These are phyloP conservation scores for Macquaria australasica DNA, from an alignment of 2,113 vertebrate genomes.

Conservation along the genomic window DNA sequence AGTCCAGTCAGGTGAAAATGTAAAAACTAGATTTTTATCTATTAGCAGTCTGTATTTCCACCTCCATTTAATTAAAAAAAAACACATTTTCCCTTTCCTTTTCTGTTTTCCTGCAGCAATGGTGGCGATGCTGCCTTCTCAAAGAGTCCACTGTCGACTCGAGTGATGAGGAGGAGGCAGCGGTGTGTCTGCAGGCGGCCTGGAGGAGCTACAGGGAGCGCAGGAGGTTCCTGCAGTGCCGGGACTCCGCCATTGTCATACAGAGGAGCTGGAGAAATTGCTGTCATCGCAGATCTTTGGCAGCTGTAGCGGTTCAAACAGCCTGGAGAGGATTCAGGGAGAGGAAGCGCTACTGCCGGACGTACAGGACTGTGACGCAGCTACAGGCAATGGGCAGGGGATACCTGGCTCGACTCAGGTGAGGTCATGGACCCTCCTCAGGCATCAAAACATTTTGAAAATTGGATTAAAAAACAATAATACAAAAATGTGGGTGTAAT, in stretches of 20 bases:
- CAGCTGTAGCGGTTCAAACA: conserved; percentile 88
- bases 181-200: conserved; percentile 86
- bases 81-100: neutral
- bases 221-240: conserved; percentile 85
- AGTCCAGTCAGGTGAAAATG: no score
- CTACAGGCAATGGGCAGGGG: conserved; percentile 89
- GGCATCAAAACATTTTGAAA: no score
- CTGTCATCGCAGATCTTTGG: conserved; percentile 69
- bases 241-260: conserved; percentile 85
- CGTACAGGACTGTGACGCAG: conserved; percentile 71
- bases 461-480: no score
- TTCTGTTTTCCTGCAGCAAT: conserved; percentile 81
- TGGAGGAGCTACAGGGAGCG: conserved; percentile 90
- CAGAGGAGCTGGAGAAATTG: conserved; percentile 89
- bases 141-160: conserved; percentile 73
- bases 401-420: conserved; percentile 89
- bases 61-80: neutral
- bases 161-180: conserved; percentile 78
- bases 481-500: no score
- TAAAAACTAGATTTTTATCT: no score
- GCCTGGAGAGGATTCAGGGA: conserved; percentile 87
- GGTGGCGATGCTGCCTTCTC: conserved; percentile 87
- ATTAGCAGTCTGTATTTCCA: neutral
- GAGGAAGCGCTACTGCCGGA: conserved; percentile 75
- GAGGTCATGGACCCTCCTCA: conserved; percentile 30